These are phyloP conservation scores for Drosophila kepulauana DNA, from an alignment of 1,140 invertebrate species.

Conservation along the genomic window DNA sequence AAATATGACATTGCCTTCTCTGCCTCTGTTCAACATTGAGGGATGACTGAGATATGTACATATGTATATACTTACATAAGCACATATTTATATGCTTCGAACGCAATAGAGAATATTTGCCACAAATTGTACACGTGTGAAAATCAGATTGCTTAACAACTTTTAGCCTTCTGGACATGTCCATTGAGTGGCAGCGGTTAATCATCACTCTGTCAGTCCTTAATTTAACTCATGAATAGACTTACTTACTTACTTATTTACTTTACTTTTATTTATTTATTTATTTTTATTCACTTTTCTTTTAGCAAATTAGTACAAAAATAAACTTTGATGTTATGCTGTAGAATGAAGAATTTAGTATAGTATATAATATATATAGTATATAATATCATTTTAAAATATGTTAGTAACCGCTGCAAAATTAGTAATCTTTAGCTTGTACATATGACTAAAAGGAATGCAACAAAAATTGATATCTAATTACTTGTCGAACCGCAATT, in stretches of 20 bases:
- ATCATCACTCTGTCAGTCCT: not conserved
- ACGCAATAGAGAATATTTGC: not conserved
- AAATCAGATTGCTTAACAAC: constrained; percentile 41
- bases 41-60: constrained; percentile 5
- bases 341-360: no score
- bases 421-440: no score
- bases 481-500: no score
- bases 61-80: not conserved
- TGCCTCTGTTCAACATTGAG: constrained; percentile 6
- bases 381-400: no score
- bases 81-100: not conserved
- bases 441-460: no score
- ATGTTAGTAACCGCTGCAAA: no score
- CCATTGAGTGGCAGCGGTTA: not conserved
- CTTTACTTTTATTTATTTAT: not conserved
- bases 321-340: no score
- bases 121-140: constrained; percentile 51
- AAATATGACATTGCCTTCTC: constrained; percentile 80
- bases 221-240: no score
- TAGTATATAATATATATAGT: no score
- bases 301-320: no score
- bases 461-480: no score
- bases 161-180: not conserved
- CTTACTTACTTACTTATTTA: no score
- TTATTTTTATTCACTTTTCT: not conserved